Percentiles rank a stretch among this genome's conserved stretches.
Conservation (phyloP, 2,113 vertebrate genomes). For the Brevimyrus niger region DNA sequence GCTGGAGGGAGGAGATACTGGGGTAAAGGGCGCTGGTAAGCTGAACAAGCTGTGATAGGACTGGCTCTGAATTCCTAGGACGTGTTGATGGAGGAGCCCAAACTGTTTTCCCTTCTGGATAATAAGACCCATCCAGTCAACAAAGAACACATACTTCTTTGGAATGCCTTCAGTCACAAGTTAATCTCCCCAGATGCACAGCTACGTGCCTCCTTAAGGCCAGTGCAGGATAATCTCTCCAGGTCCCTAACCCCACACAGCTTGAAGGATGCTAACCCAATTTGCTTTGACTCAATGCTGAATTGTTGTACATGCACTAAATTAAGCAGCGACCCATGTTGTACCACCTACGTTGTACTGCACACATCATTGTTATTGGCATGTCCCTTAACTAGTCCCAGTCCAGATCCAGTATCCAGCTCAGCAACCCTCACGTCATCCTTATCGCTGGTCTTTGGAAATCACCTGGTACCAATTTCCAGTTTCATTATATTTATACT, state of each 20-base stretch:
- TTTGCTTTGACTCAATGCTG: background rate
- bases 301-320: background rate
- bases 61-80: background rate
- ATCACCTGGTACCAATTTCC: too few species aligned
- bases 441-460: too few species aligned
- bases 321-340: background rate
- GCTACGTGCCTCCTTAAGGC: background rate
- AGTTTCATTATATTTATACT: too few species aligned
- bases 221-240: background rate
- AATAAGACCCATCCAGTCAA: background rate
- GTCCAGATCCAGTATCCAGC: too few species aligned
- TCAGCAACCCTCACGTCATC: too few species aligned
- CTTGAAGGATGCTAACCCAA: background rate
- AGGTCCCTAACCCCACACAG: background rate
- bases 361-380: too few species aligned
- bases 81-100: background rate
- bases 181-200: background rate
- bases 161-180: background rate
- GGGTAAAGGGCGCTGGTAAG: background rate
- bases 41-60: background rate
- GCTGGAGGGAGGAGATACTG: background rate
- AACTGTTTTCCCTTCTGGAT: background rate
- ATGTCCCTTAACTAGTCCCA: too few species aligned
- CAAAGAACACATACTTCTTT: background rate
- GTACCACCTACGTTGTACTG: background rate